These are phyloP conservation scores for Calycopis cecrops DNA, from an alignment of 1,140 invertebrate genomes.

Conservation along the genomic window DNA sequence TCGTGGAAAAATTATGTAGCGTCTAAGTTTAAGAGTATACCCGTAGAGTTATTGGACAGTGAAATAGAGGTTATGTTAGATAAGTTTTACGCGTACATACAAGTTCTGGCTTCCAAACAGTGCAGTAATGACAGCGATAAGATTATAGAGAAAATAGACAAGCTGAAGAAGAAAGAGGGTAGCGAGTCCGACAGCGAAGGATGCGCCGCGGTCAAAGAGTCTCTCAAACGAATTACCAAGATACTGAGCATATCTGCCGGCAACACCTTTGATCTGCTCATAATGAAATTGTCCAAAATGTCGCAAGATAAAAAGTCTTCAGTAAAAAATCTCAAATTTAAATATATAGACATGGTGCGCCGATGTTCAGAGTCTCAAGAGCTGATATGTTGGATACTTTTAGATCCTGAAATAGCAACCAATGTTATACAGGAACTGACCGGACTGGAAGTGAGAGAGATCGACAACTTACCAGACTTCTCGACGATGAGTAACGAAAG, in stretches of 20 bases:
- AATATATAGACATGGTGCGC: slow-evolving; percentile 53
- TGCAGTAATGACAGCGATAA: slow-evolving; percentile 42
- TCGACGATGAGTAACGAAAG: slow-evolving; percentile 36
- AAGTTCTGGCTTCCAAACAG: slow-evolving; percentile 52
- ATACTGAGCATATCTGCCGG: slow-evolving; percentile 46
- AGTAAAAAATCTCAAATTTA: slow-evolving; percentile 55
- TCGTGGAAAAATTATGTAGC: slow-evolving; percentile 58
- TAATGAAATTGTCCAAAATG: slow-evolving; percentile 57
- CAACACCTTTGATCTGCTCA: slow-evolving; percentile 53
- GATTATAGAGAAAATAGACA: slow-evolving; percentile 49
- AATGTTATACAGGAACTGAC: slow-evolving; percentile 55
- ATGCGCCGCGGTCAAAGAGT: slow-evolving; percentile 43
- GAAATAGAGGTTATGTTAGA: slow-evolving; percentile 55
- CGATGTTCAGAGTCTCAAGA: slow-evolving; percentile 53
- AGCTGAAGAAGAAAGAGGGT: slow-evolving; percentile 35
- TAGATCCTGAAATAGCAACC: slow-evolving; percentile 48
- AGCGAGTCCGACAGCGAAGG: slow-evolving; percentile 37
- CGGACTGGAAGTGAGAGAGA: slow-evolving; percentile 40
- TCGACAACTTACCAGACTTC: slow-evolving; percentile 49
- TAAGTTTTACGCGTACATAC: slow-evolving; percentile 58
- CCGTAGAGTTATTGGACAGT: slow-evolving; percentile 50
- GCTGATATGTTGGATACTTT: slow-evolving; percentile 47
- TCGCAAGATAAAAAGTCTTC: slow-evolving; percentile 46
- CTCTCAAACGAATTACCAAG: slow-evolving; percentile 48
- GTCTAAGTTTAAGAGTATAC: slow-evolving; percentile 54